These are phyloP conservation scores for Apostichopus leukothele DNA, from an alignment of 53 echinoderm and acorn worm species.

Conservation along the genomic window DNA sequence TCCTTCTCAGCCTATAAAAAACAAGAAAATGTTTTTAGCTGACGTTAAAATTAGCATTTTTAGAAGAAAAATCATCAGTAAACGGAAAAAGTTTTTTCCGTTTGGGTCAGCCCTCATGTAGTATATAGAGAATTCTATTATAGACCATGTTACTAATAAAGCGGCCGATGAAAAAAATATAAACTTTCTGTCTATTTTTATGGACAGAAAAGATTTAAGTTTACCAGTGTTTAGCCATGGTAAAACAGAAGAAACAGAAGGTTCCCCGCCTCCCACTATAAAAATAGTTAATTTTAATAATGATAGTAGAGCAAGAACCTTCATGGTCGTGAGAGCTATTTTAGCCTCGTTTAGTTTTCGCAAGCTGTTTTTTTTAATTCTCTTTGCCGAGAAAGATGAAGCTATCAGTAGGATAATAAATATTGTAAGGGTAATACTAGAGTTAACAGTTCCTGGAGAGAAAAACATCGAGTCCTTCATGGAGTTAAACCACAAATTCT, in stretches of 20 bases:
- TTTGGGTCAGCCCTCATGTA: constrained; percentile 67
- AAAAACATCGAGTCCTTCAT: constrained; percentile 63
- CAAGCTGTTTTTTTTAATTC: neutral
- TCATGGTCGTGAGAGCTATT: neutral
- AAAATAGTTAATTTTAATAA: too few species aligned
- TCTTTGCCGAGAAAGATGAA: neutral
- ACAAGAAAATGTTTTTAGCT: constrained; percentile 50
- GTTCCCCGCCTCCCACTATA: too few species aligned
- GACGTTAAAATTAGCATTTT: constrained; percentile 62
- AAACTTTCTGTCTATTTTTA: neutral
- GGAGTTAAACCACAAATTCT: constrained; percentile 69
- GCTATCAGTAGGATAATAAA: constrained; percentile 35
- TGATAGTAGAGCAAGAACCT: constrained; percentile 28
- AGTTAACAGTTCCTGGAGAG: neutral
- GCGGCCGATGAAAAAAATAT: constrained; percentile 45
- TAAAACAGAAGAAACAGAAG: too few species aligned
- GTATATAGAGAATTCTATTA: constrained; percentile 67
- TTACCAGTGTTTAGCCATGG: too few species aligned
- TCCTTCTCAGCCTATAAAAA: constrained; percentile 76
- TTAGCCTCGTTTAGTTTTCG: neutral
- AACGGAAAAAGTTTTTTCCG: constrained; percentile 45
- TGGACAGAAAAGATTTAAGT: neutral
- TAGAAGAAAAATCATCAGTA: constrained; percentile 57
- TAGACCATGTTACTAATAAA: constrained; percentile 63
- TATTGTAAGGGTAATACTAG: constrained; percentile 36